phyloP scores from a whole-genome alignment of 2,113 vertebrate species.

The Oenanthe oenanthe region DNA sequence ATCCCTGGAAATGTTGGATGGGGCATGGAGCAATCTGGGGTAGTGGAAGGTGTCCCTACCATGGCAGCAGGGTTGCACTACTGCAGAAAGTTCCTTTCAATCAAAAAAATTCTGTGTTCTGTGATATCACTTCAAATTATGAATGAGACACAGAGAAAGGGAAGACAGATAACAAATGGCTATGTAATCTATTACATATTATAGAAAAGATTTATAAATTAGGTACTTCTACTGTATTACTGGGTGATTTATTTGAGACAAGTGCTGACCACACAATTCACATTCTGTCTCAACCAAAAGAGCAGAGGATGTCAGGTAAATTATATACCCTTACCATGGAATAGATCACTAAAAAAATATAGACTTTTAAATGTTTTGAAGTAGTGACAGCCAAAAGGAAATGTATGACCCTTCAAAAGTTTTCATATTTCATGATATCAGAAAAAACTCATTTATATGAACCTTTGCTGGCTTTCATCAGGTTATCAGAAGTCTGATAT shows the following conservation, averaged over 20 bases:
- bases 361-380: background rate
- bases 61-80: rapidly evolving
- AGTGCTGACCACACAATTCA: background rate
- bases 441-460: background rate
- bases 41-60: background rate
- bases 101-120: background rate
- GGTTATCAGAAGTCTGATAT: background rate
- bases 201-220: background rate
- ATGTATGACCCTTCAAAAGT: background rate
- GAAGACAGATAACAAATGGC: background rate
- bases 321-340: background rate
- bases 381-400: background rate
- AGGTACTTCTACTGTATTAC: background rate
- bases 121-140: background rate
- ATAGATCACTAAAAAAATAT: background rate
- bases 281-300: background rate
- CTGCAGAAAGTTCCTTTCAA: background rate
- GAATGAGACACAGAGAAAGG: background rate
- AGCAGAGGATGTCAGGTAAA: background rate
- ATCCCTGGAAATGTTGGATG: background rate
- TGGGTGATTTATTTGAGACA: background rate
- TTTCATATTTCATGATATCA: background rate
- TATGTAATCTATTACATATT: background rate
- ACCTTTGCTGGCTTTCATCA: background rate
- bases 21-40: background rate